Conservation (phyloP, 2,888 invertebrate genomes). For the Schizaphis graminum region DNA sequence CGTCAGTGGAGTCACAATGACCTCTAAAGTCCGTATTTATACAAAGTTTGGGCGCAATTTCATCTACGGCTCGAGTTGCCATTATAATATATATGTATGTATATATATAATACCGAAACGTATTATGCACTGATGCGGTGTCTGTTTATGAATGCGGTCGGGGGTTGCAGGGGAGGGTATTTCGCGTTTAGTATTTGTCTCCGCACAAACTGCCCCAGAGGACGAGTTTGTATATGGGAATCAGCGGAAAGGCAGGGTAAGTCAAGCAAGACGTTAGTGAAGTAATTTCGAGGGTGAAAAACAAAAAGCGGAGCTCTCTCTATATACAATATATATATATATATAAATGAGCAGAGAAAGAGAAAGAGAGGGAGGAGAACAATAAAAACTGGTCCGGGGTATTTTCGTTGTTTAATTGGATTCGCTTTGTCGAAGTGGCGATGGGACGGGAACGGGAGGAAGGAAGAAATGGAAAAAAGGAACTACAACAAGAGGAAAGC, state of each 20-base stretch:
- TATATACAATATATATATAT: no score
- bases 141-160: not conserved
- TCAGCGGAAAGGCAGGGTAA: conserved; percentile 13
- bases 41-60: not conserved
- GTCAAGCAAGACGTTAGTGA: conserved; percentile 56
- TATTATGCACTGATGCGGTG: conserved; percentile 4
- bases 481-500: conserved; percentile 55
- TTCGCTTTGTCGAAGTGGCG: conserved; percentile 55
- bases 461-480: conserved; percentile 13
- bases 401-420: conserved; percentile 64
- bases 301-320: conserved; percentile 32
- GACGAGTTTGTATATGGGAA: conserved; percentile 34
- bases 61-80: not conserved
- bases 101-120: not conserved
- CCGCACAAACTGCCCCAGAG: conserved; percentile 42
- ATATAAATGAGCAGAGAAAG: not conserved
- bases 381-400: conserved; percentile 65
- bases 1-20: conserved; percentile 12
- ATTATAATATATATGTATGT: not conserved
- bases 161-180: not conserved
- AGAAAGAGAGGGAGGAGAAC: conserved; percentile 37
- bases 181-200: conserved; percentile 53
- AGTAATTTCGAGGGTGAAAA: conserved; percentile 64
- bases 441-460: not conserved
- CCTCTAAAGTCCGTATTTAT: conserved; percentile 37